These are phyloP conservation scores for Prunella fulvescens DNA, from an alignment of 2,113 vertebrate species.

Conservation along the genomic window DNA sequence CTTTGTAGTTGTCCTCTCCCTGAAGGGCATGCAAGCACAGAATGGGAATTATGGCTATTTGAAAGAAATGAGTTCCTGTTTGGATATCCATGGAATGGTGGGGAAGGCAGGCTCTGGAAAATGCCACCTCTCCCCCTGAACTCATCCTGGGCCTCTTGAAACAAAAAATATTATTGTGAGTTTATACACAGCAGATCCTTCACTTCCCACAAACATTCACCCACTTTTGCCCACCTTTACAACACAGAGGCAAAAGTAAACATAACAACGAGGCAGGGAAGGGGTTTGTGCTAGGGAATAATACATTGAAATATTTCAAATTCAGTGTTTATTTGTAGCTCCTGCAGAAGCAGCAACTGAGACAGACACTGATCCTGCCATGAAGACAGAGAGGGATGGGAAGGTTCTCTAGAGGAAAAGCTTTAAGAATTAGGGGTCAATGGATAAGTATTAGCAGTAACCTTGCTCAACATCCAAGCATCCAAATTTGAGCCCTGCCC, in stretches of 20 bases:
- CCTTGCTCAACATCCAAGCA: too few species aligned
- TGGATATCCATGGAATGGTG: neutral
- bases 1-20: slow-evolving; percentile 18
- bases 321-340: neutral
- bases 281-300: neutral
- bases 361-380: neutral
- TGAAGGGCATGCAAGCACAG: neutral
- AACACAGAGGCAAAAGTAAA: neutral
- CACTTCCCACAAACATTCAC: neutral
- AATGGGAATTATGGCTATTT: neutral
- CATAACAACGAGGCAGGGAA: neutral
- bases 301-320: neutral
- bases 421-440: neutral
- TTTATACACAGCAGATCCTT: neutral
- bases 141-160: neutral
- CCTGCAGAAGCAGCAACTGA: neutral
- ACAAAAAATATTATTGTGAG: neutral
- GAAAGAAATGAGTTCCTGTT: neutral
- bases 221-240: neutral
- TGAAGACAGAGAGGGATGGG: neutral
- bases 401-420: neutral
- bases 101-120: neutral
- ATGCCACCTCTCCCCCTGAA: neutral
- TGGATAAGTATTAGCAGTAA: neutral
- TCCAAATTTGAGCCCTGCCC: neutral